These are phyloP conservation scores for Pseudorectes ferrugineus DNA, from an alignment of 2,113 vertebrate genomes.

Conservation along the genomic window DNA sequence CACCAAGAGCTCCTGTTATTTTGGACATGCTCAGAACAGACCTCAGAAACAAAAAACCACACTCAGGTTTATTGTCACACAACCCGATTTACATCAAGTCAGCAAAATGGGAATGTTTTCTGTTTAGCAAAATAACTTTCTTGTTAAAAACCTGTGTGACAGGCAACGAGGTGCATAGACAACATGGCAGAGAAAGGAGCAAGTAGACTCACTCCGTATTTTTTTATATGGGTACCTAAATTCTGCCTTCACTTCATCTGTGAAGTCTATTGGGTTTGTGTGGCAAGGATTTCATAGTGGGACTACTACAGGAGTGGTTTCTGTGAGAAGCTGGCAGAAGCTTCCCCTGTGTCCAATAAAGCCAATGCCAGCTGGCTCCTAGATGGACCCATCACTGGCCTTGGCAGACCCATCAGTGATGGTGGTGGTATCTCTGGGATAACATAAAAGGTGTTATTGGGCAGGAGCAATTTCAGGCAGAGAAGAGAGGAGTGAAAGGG, in stretches of 20 bases:
- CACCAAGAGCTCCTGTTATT: too few relatives aligned
- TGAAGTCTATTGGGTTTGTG: neutral
- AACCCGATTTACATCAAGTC: neutral
- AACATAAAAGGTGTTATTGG: neutral
- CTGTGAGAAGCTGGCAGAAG: neutral
- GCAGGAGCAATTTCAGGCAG: neutral
- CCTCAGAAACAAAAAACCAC: neutral
- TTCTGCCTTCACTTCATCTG: neutral
- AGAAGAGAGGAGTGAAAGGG: neutral
- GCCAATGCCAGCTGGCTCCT: neutral
- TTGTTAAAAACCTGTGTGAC: neutral
- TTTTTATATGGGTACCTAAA: neutral
- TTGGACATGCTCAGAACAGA: neutral
- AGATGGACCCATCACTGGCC: neutral
- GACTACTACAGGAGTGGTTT: neutral
- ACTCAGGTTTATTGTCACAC: neutral
- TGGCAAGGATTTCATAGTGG: neutral
- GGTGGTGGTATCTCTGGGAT: too few relatives aligned
- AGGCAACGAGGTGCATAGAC: neutral
- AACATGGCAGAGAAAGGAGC: neutral
- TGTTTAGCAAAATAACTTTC: neutral
- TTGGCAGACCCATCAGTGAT: neutral
- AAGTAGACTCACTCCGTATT: neutral
- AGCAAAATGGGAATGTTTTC: neutral
- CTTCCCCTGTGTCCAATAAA: fast-evolving